phyloP scores from a whole-genome alignment of 2,888 invertebrate genomes.

The Thymelicus acteon region DNA sequence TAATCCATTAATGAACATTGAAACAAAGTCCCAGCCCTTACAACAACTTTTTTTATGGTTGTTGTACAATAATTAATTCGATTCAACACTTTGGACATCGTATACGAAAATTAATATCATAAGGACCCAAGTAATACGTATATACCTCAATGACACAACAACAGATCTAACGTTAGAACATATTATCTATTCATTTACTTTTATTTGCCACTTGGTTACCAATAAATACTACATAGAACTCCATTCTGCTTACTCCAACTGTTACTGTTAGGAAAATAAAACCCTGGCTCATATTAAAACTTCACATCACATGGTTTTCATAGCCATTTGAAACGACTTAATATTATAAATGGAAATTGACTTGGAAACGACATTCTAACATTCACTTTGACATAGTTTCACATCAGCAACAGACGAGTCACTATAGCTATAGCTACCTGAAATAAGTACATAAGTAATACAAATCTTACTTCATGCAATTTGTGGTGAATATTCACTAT shows the following conservation, averaged over 20 bases:
- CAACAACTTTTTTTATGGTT: no score
- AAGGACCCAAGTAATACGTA: neutral
- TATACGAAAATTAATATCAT: neutral
- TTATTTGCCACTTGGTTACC: conserved; percentile 23
- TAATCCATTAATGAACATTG: no score
- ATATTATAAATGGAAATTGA: no score
- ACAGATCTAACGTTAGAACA: neutral
- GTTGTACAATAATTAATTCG: neutral
- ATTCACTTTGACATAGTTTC: no score
- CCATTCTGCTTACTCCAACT: neutral
- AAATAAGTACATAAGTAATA: neutral
- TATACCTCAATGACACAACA: neutral
- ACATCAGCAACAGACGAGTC: no score
- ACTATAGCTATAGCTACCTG: neutral
- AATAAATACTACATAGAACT: conserved; percentile 11
- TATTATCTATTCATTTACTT: conserved; percentile 9
- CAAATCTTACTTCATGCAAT: no score
- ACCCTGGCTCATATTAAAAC: neutral
- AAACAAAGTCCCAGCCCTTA: no score
- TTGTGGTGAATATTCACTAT: no score
- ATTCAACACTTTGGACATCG: neutral
- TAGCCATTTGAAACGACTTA: neutral
- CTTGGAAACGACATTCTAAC: no score
- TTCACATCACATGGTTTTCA: neutral
- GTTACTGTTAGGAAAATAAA: neutral